phyloP scores from a whole-genome alignment of 2,797 vertebrate species.

The Oreochromis grahami region DNA sequence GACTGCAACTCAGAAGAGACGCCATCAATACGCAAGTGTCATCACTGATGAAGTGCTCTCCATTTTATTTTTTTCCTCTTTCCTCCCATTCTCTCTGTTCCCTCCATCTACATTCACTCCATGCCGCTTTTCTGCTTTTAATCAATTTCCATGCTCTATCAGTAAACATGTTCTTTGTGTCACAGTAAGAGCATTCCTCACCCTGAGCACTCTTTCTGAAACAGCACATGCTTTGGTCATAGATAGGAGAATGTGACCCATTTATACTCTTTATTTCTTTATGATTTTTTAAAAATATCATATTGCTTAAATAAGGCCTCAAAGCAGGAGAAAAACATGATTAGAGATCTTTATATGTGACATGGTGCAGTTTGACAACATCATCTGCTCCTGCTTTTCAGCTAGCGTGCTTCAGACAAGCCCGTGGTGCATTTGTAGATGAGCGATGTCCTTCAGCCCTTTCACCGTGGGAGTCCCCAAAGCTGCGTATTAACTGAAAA shows the following conservation, averaged over 20 bases:
- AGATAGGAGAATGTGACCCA: neutral
- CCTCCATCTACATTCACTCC: slow-evolving; percentile 14
- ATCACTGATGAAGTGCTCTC: slow-evolving; percentile 58
- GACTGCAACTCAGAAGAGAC: slow-evolving; percentile 39
- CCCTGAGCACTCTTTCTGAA: slow-evolving; percentile 60
- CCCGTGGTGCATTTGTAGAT: neutral
- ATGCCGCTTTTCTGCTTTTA: slow-evolving; percentile 55
- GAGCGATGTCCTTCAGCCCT: neutral
- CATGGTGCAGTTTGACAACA: neutral
- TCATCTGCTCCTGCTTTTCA: neutral
- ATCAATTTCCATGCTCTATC: slow-evolving; percentile 73
- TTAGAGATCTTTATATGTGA: neutral
- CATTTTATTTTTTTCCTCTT: neutral
- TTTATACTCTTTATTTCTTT: slow-evolving; percentile 2
- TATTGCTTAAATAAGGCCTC: neutral
- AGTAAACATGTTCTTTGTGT: slow-evolving; percentile 64
- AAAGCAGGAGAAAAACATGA: neutral
- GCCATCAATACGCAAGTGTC: slow-evolving; percentile 41
- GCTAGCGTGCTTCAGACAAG: neutral
- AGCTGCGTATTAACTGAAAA: neutral
- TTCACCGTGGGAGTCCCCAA: neutral
- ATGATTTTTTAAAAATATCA: neutral
- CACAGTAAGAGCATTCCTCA: slow-evolving; percentile 59
- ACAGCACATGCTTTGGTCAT: slow-evolving; percentile 1
- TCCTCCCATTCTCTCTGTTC: neutral